Base-by-base conservation (phyloP, 1,140 invertebrate species). In the Hyles vespertilio region DNA sequence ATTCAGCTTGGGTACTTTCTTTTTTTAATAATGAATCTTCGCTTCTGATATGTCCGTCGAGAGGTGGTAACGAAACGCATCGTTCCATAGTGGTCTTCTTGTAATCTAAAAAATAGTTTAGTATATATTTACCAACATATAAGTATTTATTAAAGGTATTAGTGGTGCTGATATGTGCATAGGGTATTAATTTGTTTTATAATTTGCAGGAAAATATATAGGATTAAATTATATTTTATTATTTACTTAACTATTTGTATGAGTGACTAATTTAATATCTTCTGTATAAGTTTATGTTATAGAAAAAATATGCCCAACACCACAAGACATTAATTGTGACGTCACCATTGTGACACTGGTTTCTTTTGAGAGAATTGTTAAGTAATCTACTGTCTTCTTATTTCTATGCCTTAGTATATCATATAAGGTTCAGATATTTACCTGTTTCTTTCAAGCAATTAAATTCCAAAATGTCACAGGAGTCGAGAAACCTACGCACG, bases 401-500 rank as follows among this genome's bases (percentile, higher is more conserved):
- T 22, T 22, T 22, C 22, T 22, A 22, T 22, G 22, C 1, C 22
- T 22, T 22, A 51, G 10, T 22, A 32, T 32, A 0, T 51, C 6
- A 32, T 32, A 32, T 5, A 3, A 33, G 8, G 33, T 55, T 45
- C 9, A 55, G 5, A 36, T 56, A 43, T 59, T 72, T 71, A 86
- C 79, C 61, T 45, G 65, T 62, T 54, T 69, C 36, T 22, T 74
- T 67, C 11, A 78, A 59, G 43, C 81, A 87, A 45, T 87, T 87
- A 40, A 75, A 87, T 56, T 87, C 84, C 46, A 70, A 64, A 4
- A 87, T 72, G 47, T 87, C 84, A 71, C 84, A 87, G 0, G 71
- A 67, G 49, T 87, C 84, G n/a, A 80, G 51, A 51, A 87, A 87
- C 43, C 76, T 53, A 5, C 81, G 62, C 5, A 70, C n/a, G 5